Percentiles rank a stretch among this genome's conserved stretches.
These are phyloP conservation scores for Pseudopodoces humilis DNA, from an alignment of 2,113 vertebrate genomes.

Conservation along the genomic window DNA sequence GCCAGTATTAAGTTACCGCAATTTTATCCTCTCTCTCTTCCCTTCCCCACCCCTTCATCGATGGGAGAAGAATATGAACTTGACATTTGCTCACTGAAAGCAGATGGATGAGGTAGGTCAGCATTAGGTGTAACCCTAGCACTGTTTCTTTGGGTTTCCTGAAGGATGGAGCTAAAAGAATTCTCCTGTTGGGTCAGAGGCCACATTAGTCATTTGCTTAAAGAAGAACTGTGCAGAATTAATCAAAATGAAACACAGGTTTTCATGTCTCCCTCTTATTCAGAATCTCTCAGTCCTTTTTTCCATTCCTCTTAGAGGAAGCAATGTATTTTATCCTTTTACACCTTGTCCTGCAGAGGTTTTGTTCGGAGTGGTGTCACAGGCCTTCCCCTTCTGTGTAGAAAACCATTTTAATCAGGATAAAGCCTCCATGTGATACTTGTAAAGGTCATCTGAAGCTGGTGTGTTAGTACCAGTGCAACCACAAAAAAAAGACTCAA, in stretches of 20 bases:
- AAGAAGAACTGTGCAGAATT: conserved; percentile 63
- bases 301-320: conserved; percentile 66
- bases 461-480: conserved; percentile 66
- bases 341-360: conserved; percentile 71
- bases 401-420: conserved; percentile 79
- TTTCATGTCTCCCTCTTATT: conserved; percentile 63
- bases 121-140: conserved; percentile 39
- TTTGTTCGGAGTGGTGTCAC: conserved; percentile 72
- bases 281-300: conserved; percentile 59
- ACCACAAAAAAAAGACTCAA: conserved; percentile 67
- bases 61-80: conserved; percentile 67
- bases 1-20: conserved; percentile 63
- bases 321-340: conserved; percentile 69
- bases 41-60: conserved; percentile 32
- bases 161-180: conserved; percentile 53
- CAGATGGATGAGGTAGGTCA: conserved; percentile 57
- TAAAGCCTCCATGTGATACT: conserved; percentile 69
- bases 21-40: conserved; percentile 48
- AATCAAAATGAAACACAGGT: conserved; percentile 71
- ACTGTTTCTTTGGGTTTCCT: conserved; percentile 61
- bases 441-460: conserved; percentile 68
- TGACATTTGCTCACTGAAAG: conserved; percentile 65
- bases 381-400: conserved; percentile 71
- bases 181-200: conserved; percentile 47
- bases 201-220: conserved; percentile 65